Conservation (phyloP, 2,797 vertebrate genomes). For the Neostethus bicornis region DNA sequence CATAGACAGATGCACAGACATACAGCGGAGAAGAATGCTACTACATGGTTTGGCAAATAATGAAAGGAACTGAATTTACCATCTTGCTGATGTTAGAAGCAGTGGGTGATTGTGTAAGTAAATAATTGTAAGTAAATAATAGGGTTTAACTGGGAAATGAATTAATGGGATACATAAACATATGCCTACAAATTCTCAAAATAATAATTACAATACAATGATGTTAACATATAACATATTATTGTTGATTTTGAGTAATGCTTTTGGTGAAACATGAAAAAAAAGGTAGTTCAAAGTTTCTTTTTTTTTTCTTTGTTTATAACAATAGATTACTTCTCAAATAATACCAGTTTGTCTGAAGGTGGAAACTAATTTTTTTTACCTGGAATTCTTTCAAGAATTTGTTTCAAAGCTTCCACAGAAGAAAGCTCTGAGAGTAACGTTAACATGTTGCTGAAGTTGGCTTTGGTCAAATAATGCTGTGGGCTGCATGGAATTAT, state of each 20-base stretch:
- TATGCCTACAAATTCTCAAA: not conserved
- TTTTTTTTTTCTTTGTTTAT: too few relatives aligned
- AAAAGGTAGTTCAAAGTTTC: too few relatives aligned
- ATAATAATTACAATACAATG: not conserved
- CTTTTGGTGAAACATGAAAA: too few relatives aligned
- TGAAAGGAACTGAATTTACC: constrained; percentile 29
- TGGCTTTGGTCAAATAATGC: constrained; percentile 1
- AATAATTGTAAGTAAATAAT: constrained; percentile 7
- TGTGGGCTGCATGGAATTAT: not conserved
- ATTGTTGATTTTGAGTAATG: too few relatives aligned
- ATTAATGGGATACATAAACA: not conserved
- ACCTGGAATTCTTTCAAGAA: not conserved
- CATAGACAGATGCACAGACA: constrained; percentile 64
- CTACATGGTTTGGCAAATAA: constrained; percentile 22
- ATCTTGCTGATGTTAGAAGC: constrained; percentile 18
- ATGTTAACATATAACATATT: too few relatives aligned
- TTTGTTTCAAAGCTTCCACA: not conserved
- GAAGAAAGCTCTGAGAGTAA: constrained; percentile 11
- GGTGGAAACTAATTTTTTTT: constrained; percentile 4
- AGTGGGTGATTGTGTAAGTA: constrained; percentile 10
- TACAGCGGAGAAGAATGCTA: constrained; percentile 30
- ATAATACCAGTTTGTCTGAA: not conserved
- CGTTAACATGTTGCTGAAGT: constrained; percentile 3
- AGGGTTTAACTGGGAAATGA: not conserved
- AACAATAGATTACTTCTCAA: not conserved